Conservation (phyloP, 2,113 vertebrate genomes). For the Prionailurus viverrinus region DNA sequence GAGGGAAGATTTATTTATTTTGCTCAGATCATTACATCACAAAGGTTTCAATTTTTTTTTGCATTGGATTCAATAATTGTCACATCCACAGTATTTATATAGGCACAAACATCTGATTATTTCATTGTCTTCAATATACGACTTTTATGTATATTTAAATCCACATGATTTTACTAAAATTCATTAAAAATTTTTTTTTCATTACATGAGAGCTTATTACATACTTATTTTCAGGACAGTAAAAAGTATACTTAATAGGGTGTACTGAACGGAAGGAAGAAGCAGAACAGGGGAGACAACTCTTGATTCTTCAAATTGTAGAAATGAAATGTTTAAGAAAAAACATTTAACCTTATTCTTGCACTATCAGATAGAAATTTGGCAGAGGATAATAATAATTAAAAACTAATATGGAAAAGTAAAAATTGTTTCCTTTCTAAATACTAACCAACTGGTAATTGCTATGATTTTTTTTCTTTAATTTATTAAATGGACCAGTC, state of each 20-base stretch:
- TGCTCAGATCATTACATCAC: not conserved
- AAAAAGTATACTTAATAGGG: not conserved
- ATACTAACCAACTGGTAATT: not conserved
- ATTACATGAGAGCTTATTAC: not conserved
- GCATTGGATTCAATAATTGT: not conserved
- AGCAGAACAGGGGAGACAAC: not conserved
- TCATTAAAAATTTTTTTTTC: not conserved
- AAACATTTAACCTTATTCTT: not conserved
- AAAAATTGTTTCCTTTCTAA: not conserved
- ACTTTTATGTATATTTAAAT: not conserved
- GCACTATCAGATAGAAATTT: not conserved
- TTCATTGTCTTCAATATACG: not conserved
- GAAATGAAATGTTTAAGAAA: not conserved
- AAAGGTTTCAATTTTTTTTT: not conserved
- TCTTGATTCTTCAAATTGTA: not conserved
- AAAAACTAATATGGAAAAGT: not conserved
- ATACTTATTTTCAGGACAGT: not conserved
- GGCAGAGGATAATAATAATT: not conserved
- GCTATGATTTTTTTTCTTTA: not conserved
- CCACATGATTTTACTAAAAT: not conserved
- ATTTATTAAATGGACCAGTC: not conserved
- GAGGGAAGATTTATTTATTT: not conserved
- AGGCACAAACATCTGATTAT: not conserved
- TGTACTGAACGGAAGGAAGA: not conserved
- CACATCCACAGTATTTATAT: not conserved